Base-by-base conservation (phyloP, 1,140 invertebrate genomes). In the Leptinotarsa undecemlineata region DNA sequence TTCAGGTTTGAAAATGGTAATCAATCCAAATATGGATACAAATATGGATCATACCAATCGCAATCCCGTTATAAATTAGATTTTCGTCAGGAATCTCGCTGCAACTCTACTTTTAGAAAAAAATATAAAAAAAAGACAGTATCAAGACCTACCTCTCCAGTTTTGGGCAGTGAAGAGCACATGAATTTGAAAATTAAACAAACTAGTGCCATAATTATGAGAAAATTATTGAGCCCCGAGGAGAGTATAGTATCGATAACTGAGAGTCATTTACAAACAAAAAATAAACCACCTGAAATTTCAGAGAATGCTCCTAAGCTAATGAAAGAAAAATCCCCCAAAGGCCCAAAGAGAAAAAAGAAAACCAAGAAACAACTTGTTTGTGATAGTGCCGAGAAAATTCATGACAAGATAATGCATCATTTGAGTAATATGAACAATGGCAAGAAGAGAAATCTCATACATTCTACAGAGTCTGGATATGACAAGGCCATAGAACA, bases 171-270 rank as follows among this genome's bases (percentile, higher is more conserved):
- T 74, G 82, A 83, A 69, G 82, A 83, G 71, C 81, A 79, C 68
- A 81, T 76, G 48, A 73, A 71, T 26, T 71, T 72, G 8, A 80
- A 83, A 75, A 82, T 83, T 33, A 62, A 80, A 77, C 68, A 82
- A 72, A 81, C 78, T 21, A 82, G 81, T 74, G 80, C 81, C 42
- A 77, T 81, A 66, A 81, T 83, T 68, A 83, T 81, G 76, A 76
- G 78, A 60, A 79, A 80, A 26, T 71, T 83, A 48, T 76, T 81
- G 48, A 79, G 57, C 71, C 76, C 78, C 15, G 68, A 75, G n/a
- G 78, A 79, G 57, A 57, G 20, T 48, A 61, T 74, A 11, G 48
- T 68, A 15, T 74, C 57, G 63, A 68, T 61, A 21, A 48, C 19
- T 15, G 60, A 14, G 3, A 15, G 15, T 17, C 17, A 14, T 64